Base-by-base conservation (phyloP, 2,888 invertebrate species). In the Liodrosophila aerea region DNA sequence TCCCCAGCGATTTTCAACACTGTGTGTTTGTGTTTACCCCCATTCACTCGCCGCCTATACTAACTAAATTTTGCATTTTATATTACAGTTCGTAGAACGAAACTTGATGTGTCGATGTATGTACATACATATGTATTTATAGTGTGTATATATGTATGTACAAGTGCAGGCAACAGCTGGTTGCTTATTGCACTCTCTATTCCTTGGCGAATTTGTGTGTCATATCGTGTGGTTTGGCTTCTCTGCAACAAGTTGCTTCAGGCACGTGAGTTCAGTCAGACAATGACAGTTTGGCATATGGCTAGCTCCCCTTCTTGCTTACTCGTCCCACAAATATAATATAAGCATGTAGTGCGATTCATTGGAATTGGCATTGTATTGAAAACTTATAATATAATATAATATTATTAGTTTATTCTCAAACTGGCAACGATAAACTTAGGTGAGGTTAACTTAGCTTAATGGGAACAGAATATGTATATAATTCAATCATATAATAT, bases 171-270 rank as follows among this genome's bases (percentile, higher is more conserved):
- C 18, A 15, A 39, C 31, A 59, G 31, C 45, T 37, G 45, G 54
- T 39, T 46, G 47, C 41, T 9, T 11, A 22, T 27, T 57, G 49
- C 12, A 16, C 9, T 11, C 9, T 46, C 18, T 18, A 22, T 34
- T 16, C 4, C 18, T 22, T 8, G 7, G 22, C 2, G 4, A 18
- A 30, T 50, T 44, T 36, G 34, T 34, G 13, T 49, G 16, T 36
- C 31, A 30, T 5, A 16, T 46, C 15, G 7, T n/a, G 37, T 8
- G 33, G 31, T 11, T 11, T 33, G 29, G 27, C 7, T 33, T 5
- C 8, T 11, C 34, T 31, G 75, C 75, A 70, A 74, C 71, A 60
- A 74, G 71, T 74, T 60, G 71, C 70, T 57, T 22, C 22, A 50
- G 47, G 9, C 33, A 54, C 18, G 30, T 56, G 49, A 50, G 22